Percentiles rank a stretch among this genome's conserved stretches.
These are phyloP conservation scores for Brachionus rubens DNA, from an alignment of 1,140 invertebrate genomes.

Conservation along the genomic window DNA sequence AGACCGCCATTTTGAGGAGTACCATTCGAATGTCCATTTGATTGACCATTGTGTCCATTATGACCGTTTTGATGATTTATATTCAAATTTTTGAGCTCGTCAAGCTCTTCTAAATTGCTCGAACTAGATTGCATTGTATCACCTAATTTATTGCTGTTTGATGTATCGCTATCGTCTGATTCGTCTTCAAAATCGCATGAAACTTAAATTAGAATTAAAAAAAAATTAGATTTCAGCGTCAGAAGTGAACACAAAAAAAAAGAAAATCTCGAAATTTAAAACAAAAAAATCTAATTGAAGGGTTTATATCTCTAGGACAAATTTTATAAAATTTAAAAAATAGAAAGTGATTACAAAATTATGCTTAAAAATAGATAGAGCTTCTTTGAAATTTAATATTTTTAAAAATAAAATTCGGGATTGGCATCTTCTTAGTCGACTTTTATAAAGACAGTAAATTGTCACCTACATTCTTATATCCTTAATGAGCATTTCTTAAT, in stretches of 20 bases:
- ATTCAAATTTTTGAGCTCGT: not conserved
- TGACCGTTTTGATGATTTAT: not conserved
- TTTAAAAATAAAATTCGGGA: too few relatives aligned
- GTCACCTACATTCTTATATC: too few relatives aligned
- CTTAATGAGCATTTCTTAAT: too few relatives aligned
- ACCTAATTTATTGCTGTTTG: not conserved
- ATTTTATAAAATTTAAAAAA: too few relatives aligned
- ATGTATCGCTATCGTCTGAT: slow-evolving; percentile 5
- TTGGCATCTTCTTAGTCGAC: too few relatives aligned
- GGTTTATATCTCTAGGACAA: too few relatives aligned
- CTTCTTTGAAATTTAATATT: too few relatives aligned
- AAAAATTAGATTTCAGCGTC: not conserved
- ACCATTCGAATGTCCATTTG: not conserved
- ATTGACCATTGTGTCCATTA: not conserved
- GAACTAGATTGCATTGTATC: not conserved
- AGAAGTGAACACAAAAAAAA: not conserved
- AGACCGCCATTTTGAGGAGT: not conserved
- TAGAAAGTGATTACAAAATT: too few relatives aligned
- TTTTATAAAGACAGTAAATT: too few relatives aligned
- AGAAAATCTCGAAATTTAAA: not conserved
- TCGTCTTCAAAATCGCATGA: slow-evolving; percentile 40
- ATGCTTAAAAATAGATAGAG: too few relatives aligned
- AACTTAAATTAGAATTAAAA: slow-evolving; percentile 8
- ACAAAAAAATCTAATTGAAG: too few relatives aligned
- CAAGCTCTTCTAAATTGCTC: not conserved